These are phyloP conservation scores for Elmis aenea DNA, from an alignment of 2,888 invertebrate genomes.

Conservation along the genomic window DNA sequence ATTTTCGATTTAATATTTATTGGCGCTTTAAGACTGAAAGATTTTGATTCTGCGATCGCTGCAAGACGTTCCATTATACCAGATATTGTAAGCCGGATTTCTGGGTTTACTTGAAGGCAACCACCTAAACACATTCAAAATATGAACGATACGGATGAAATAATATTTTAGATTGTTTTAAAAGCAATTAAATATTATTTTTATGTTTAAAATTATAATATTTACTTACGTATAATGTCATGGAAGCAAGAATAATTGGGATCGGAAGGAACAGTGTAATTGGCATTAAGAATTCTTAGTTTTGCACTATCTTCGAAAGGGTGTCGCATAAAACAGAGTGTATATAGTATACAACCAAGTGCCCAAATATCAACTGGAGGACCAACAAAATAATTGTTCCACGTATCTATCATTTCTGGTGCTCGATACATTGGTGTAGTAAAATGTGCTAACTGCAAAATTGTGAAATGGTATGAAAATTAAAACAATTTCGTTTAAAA, in stretches of 20 bases:
- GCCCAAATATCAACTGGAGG: constrained; percentile 94
- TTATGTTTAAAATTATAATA: too few relatives aligned
- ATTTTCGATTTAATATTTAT: constrained; percentile 60
- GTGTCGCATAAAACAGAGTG: constrained; percentile 88
- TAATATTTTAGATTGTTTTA: constrained; percentile 13
- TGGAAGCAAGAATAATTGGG: constrained; percentile 79
- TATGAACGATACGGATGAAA: constrained; percentile 1
- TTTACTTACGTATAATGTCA: constrained; percentile 83
- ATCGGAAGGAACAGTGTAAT: constrained; percentile 82
- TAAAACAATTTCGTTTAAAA: too few relatives aligned
- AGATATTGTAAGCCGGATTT: constrained; percentile 71
- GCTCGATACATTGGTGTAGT: constrained; percentile 96
- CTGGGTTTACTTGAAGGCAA: constrained; percentile 78
- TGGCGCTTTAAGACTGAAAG: constrained; percentile 76
- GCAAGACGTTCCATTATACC: constrained; percentile 80
- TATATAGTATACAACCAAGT: constrained; percentile 90
- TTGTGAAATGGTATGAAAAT: constrained; percentile 5
- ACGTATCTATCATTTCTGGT: constrained; percentile 97
- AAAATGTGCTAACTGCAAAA: constrained; percentile 61
- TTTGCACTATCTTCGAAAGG: constrained; percentile 97
- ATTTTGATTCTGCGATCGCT: constrained; percentile 81
- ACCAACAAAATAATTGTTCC: constrained; percentile 92
- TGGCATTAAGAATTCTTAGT: constrained; percentile 92
- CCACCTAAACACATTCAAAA: constrained; percentile 54
- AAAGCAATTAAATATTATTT: too few relatives aligned